Conservation (phyloP, 2,797 vertebrate species). For the Oophaga sylvatica region DNA sequence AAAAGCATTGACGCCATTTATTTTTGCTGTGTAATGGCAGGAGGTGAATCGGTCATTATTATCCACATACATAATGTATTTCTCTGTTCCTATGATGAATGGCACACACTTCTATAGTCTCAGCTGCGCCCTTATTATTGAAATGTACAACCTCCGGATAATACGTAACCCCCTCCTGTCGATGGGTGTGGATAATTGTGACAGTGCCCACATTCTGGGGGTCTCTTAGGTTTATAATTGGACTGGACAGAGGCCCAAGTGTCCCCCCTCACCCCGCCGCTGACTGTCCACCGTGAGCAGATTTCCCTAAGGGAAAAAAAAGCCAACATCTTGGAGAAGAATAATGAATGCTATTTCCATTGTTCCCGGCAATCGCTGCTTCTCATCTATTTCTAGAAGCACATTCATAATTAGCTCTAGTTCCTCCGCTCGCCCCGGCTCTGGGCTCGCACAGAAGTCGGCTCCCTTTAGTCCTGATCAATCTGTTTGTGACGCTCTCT, state of each 20-base stretch:
- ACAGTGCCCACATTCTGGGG: constrained; percentile 4
- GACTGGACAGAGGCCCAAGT: constrained; percentile 31
- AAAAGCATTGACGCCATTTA: not conserved
- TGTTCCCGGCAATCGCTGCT: constrained; percentile 11
- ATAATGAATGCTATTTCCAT: constrained; percentile 33
- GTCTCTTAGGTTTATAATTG: constrained; percentile 35
- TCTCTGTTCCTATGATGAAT: constrained; percentile 28
- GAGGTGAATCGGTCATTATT: not conserved
- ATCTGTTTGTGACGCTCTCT: not conserved
- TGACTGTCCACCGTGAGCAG: constrained; percentile 12
- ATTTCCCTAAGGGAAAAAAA: constrained; percentile 25
- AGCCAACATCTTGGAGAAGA: constrained; percentile 24
- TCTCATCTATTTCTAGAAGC: constrained; percentile 34
- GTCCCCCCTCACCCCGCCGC: not conserved
- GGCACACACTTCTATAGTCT: not conserved
- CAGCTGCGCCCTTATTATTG: constrained; percentile 22
- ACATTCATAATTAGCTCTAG: constrained; percentile 22
- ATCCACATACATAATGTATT: constrained; percentile 22
- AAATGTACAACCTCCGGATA: not conserved
- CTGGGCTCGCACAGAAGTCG: not conserved
- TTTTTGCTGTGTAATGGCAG: not conserved
- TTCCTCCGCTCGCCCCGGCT: not conserved
- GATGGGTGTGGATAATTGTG: constrained; percentile 8
- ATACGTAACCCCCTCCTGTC: not conserved
- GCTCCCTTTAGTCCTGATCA: constrained; percentile 14